These are phyloP conservation scores for Junonia oenone DNA, from an alignment of 2,888 invertebrate species.

Conservation along the genomic window DNA sequence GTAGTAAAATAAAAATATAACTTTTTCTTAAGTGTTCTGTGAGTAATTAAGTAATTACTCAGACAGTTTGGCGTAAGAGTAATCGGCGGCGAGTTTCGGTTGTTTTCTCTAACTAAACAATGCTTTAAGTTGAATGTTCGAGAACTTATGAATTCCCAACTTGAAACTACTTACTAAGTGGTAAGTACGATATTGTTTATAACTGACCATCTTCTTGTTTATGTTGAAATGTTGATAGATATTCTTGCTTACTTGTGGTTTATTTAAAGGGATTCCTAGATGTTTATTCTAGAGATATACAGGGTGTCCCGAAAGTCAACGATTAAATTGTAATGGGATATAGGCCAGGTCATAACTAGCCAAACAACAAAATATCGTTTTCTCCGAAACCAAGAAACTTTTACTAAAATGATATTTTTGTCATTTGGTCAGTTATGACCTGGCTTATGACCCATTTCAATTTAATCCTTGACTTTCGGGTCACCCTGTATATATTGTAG, in stretches of 20 bases:
- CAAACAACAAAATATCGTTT: no score
- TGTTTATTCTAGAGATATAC: no score
- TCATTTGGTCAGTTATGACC: no score
- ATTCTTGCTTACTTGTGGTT: slow-evolving; percentile 3
- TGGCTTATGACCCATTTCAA: no score
- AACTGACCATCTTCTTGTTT: slow-evolving; percentile 25
- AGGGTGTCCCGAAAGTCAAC: no score
- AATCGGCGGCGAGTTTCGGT: neutral
- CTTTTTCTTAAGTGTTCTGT: neutral
- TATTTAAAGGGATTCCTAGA: no score
- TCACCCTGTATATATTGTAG: no score
- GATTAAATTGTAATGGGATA: no score
- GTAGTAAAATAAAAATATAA: neutral
- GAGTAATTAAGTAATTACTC: neutral
- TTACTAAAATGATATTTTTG: no score
- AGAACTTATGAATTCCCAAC: slow-evolving; percentile 33
- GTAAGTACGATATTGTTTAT: slow-evolving; percentile 33
- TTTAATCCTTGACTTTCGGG: no score
- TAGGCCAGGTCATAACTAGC: no score
- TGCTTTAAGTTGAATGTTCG: slow-evolving; percentile 20
- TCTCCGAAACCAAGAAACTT: no score
- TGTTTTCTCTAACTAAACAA: slow-evolving; percentile 11
- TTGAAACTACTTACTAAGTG: slow-evolving; percentile 30
- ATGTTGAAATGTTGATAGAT: slow-evolving; percentile 25
- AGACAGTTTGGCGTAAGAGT: neutral